Evolutionary conservation across 1,140 invertebrate species (phyloP), one percentile per base, ranked within the genome.

Genomic region (Mizuhopecten yessoensis): DNA sequence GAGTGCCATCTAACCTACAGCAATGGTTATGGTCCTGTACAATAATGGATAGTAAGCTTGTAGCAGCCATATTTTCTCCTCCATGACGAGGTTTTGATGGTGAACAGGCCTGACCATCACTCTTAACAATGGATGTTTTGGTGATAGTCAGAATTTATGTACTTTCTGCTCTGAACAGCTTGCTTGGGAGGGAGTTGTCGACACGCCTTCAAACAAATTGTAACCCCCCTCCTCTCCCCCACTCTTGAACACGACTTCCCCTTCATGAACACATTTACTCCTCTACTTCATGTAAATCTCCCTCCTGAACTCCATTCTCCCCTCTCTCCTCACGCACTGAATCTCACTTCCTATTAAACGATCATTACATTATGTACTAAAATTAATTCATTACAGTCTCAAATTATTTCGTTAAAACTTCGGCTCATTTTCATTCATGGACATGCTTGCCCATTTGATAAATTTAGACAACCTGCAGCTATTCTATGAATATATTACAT

Each of bases 401-500:
- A n/a, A 29, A n/a, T n/a, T n/a, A n/a, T n/a, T n/a, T n/a, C n/a
- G n/a, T n/a, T n/a, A n/a, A n/a, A n/a, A n/a, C 5, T 17, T 75
- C 5, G n/a, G 23, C 57, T 29, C 57, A 75, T 75, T 75, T 9
- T 75, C 57, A 75, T 75, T 75, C 57, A n/a, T 3, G n/a, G n/a
- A 75, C 57, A 75, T 75, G 57, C n/a, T 75, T 75, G 57, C 29
- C 23, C 9, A 75, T n/a, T 75, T 75, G 57, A 75, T 75, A 11
- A 75, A n/a, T 75, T 29, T n/a, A 75, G n/a, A 29, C 57, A 75
- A 5, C 23, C 57, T 75, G 57, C 17, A 75, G 57, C 57, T 75
- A 29, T 75, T 75, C 57, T 75, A 75, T 75, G 57, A 75, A 75
- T 75, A 75, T 75, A 75, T 57, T 57, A 57, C 17, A 3, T 75